Evolutionary conservation across 2,888 invertebrate genomes (phyloP), one percentile per base, ranked within the genome.

Genomic region (Spodoptera exigua): DNA sequence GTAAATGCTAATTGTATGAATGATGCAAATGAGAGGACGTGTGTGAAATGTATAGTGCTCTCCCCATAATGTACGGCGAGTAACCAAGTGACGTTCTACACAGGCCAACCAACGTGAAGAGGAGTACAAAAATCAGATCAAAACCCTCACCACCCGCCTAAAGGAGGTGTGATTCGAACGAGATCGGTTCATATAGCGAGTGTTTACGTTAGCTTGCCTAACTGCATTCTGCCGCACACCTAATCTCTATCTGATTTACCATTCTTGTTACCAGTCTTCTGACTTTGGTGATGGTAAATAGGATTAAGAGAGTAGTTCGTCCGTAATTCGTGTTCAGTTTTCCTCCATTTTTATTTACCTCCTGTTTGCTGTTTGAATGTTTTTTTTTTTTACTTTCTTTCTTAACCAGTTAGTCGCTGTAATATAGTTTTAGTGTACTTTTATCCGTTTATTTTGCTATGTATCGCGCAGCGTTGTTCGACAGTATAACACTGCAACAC

Each of bases 41-140:
- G 49, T 48, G 57, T 52, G 57, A 55, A 58, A 40, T 54, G 35
- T 54, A 21, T 40, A 63, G 32, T 53, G 49, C 53, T 48, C 17
- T 47, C 32, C 18, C 51, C 21, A 40, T 51, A 27, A 47, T 64
- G 14, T 49, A 40, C 44, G 36, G 53, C 32, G 63, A 84, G 80
- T 89, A 86, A 89, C 81, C 68, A 75, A 82, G 78, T 82, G 51
- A 79, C 74, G 78, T 93, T 92, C 81, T 77, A 87, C 79, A 86
- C 92, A 99, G 99, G 99, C 99, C 95, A 98, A 99, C 96, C 99
- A 99, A 96, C 98, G 99, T 90, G 99, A 99, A 95, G 99, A 99
- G 96, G 98, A 99, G 95, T 99, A 99, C 97, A 99, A 99, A 96
- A 98, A 98, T 95, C 99, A 99, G 96, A 99, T 99, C 97, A 99